Percentiles rank a stretch among this genome's conserved stretches.
phyloP scores from a whole-genome alignment of 1,140 invertebrate genomes.

The Lepidostoma basale region DNA sequence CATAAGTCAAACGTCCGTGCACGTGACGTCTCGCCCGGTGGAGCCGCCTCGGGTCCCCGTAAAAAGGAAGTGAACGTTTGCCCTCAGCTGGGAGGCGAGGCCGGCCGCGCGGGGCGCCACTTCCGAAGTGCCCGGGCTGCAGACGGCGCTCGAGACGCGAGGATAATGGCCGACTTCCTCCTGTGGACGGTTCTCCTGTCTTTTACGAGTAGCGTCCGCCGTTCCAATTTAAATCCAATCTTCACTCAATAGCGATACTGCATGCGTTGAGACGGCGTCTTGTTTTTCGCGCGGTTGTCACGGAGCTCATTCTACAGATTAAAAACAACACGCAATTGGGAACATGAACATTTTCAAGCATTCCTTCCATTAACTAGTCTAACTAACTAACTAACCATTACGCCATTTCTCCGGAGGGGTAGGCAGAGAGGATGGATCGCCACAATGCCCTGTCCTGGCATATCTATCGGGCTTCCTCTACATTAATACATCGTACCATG shows the following conservation, averaged over 20 bases:
- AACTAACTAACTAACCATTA: no score
- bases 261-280: background rate
- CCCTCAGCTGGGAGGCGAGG: background rate
- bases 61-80: conserved; percentile 3
- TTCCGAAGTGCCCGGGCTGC: background rate
- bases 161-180: conserved; percentile 38
- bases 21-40: background rate
- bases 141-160: background rate
- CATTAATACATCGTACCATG: no score
- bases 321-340: no score
- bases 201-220: conserved; percentile 38
- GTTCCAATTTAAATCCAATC: conserved; percentile 38
- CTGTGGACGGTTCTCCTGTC: conserved; percentile 29
- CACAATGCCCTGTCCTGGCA: no score
- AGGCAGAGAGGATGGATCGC: no score
- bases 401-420: no score
- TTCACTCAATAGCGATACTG: conserved; percentile 16
- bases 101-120: background rate
- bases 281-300: background rate
- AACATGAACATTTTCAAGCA: no score
- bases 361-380: no score
- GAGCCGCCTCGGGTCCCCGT: background rate
- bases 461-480: no score
- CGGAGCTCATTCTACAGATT: no score
- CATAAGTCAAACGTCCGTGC: conserved; percentile 4